Percentiles rank a stretch among this genome's conserved stretches.
These are phyloP conservation scores for Rhinolophus ferrumequinum DNA, from an alignment of 2,113 vertebrate genomes.

Conservation along the genomic window DNA sequence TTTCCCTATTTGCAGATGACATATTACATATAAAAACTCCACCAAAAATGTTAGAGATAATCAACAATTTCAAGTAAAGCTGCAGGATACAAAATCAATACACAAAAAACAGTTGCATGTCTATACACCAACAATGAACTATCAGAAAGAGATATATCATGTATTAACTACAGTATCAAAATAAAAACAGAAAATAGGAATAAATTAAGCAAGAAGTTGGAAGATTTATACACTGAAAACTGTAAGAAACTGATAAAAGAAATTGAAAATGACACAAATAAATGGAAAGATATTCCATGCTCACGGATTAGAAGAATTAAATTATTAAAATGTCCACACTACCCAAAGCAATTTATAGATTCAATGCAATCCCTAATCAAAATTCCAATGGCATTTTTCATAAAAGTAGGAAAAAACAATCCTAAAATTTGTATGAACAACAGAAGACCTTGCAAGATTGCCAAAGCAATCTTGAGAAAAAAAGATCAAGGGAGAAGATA, in stretches of 20 bases:
- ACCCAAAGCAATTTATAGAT: not conserved
- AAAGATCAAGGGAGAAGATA: not conserved
- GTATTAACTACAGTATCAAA: not conserved
- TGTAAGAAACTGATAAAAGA: not conserved
- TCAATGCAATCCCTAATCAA: not conserved
- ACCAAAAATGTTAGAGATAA: not conserved
- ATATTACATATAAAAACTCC: not conserved
- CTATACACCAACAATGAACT: not conserved
- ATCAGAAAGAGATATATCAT: not conserved
- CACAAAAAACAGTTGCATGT: not conserved
- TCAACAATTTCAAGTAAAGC: not conserved
- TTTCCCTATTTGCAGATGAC: not conserved
- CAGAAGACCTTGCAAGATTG: not conserved
- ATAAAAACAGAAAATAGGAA: not conserved
- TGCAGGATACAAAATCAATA: not conserved
- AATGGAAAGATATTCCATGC: not conserved
- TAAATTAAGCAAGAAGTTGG: not conserved
- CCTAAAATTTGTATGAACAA: not conserved
- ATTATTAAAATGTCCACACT: not conserved
- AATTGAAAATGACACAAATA: not conserved
- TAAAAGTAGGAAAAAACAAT: not conserved
- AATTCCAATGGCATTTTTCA: not conserved
- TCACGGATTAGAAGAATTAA: not conserved
- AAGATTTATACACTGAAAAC: not conserved
- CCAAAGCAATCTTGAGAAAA: not conserved